Base-by-base conservation (phyloP, 2,797 vertebrate species). In the Phyllotis vaccarum region DNA sequence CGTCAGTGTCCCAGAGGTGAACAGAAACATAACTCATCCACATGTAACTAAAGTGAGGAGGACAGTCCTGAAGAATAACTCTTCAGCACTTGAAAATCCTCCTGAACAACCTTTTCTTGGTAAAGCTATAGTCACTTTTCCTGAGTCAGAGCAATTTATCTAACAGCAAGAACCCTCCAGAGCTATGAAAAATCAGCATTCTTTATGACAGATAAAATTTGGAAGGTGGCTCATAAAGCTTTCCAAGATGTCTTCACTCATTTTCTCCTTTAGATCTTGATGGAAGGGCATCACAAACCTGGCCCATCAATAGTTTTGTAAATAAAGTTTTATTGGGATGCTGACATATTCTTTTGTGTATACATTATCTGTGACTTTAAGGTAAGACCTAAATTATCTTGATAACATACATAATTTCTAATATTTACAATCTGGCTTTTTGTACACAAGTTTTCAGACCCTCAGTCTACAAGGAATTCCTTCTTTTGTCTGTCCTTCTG, bases 271-370 rank as follows among this genome's bases (percentile, higher is more conserved):
- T 60, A 89, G 86, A 66, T 86, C 62, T 64, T 58, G 34, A 91
- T 70, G 12, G 64, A 75, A 91, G 31, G 5, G 56, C 8, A 37
- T 40, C 62, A 89, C 86, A 94, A 58, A 64, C 62, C 13, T 86
- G 68, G 74, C 68, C 78, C 13, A 87, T 14, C n/a, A 37, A n/a
- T 10, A 79, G 46, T 43, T 90, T 86, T 88, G 49, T 86, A 89
- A 93, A 96, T 97, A 96, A 96, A 96, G 95, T 90, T 96, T 96
- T 95, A 95, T 93, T 86, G 88, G 85, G 93, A 93, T 72, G 86
- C n/a, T 75, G 85, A 60, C 31, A 34, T 29, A 72, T 6, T 86
- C 49, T 76, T 83, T 83, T 91, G 60, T 79, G 96, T 88, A 88
- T 21, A 64, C 72, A 82, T 56, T 94, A 29, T 79, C 43, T 88